phyloP scores from a whole-genome alignment of 2,888 invertebrate species.

The Drosophila suboccidentalis region DNA sequence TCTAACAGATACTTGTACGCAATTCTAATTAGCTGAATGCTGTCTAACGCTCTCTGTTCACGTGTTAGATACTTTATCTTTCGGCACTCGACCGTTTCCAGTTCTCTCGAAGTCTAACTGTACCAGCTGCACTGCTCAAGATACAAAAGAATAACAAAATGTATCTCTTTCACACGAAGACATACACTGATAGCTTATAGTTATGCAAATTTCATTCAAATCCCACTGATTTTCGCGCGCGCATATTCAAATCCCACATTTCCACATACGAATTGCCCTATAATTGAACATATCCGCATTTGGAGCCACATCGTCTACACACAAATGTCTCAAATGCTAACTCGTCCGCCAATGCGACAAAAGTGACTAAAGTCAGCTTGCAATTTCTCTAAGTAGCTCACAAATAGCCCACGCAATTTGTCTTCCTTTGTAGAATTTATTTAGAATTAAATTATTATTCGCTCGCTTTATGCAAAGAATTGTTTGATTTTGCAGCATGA shows the following conservation, averaged over 20 bases:
- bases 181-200: conserved; percentile 9
- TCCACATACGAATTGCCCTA: conserved; percentile 38
- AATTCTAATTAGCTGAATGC: conserved; percentile 52
- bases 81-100: conserved; percentile 1
- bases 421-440: conserved; percentile 30
- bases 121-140: conserved; percentile 20
- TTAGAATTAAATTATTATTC: conserved; percentile 34
- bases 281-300: conserved; percentile 74
- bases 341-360: conserved; percentile 18
- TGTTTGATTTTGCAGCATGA: neutral
- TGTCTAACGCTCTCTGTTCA: conserved; percentile 11
- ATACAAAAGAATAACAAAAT: conserved; percentile 25
- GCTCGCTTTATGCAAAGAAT: conserved; percentile 8
- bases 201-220: conserved; percentile 59
- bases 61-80: conserved; percentile 39
- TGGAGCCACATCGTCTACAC: conserved; percentile 13
- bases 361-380: conserved; percentile 28
- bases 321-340: conserved; percentile 37
- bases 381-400: conserved; percentile 31
- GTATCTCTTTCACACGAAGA: conserved; percentile 43
- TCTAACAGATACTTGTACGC: conserved; percentile 59
- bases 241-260: conserved; percentile 61
- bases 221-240: conserved; percentile 53
- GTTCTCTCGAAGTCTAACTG: conserved; percentile 23
- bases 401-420: conserved; percentile 35